A percentile compares a stretch with the other conserved stretches of the same genome.
These are phyloP conservation scores for Platycheirus albimanus DNA, from an alignment of 2,888 invertebrate genomes.

Conservation along the genomic window DNA sequence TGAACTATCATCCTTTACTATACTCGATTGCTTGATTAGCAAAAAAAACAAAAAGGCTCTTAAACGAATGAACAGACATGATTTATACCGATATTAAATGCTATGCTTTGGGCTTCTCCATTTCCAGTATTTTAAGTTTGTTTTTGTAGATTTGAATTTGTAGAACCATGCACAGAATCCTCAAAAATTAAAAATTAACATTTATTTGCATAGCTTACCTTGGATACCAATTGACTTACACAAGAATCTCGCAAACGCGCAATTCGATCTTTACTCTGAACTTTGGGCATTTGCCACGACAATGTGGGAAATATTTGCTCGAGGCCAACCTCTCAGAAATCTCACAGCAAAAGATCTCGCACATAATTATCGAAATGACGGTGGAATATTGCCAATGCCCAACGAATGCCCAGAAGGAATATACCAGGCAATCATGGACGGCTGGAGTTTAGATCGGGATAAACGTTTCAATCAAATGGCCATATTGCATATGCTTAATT, in stretches of 20 bases:
- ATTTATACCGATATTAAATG: too few relatives aligned
- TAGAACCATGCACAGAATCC: too few relatives aligned
- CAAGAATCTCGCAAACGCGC: constrained; percentile 86
- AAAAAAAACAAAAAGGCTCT: too few relatives aligned
- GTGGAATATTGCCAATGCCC: constrained; percentile 87
- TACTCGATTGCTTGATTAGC: too few relatives aligned
- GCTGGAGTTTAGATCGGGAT: constrained; percentile 90
- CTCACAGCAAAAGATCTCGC: constrained; percentile 75
- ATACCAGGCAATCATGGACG: constrained; percentile 89
- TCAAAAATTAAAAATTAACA: background rate
- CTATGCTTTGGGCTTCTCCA: too few relatives aligned
- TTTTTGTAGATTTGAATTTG: too few relatives aligned
- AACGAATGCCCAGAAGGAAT: constrained; percentile 90
- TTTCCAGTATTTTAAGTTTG: too few relatives aligned
- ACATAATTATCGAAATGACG: constrained; percentile 77
- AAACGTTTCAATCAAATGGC: constrained; percentile 90
- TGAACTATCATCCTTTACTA: too few relatives aligned
- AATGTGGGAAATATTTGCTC: constrained; percentile 95
- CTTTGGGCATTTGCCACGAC: constrained; percentile 97
- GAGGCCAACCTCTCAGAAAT: constrained; percentile 85
- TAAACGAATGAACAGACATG: too few relatives aligned
- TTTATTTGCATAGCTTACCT: constrained; percentile 87
- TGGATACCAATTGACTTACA: constrained; percentile 96
- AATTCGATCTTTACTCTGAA: constrained; percentile 89
- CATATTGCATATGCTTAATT: constrained; percentile 85